Base-by-base conservation (phyloP, 2,113 vertebrate species). In the Menidia beryllina region DNA sequence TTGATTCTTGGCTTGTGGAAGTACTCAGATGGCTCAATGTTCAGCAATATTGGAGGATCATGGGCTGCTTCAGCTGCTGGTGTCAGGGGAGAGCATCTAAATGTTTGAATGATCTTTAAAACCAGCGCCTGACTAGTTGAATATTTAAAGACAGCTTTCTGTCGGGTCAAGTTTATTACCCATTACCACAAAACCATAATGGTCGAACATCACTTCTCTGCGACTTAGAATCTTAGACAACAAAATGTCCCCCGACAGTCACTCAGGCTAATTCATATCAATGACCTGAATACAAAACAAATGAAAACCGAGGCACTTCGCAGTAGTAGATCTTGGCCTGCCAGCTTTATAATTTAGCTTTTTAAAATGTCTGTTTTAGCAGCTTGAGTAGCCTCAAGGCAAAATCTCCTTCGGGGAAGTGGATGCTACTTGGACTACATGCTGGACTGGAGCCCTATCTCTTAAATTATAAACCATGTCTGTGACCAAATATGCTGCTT, bases 391-490 rank as follows among this genome's bases (percentile, higher is more conserved):
- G 54, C 81, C 76, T 52, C 2, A 2, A 57, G 78, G 81, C 57
- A 81, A 39, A 27, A 57, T 79, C 67, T 79, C 68, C 53, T 61
- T 69, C 19, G 49, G 55, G 36, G 61, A 49, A 54, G 69, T 24
- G 50, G 47, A 75, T 43, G 68, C 47, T 72, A 54, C 51, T 55
- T 26, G n/a, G 20, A 56, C 71, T 15, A 47, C 17, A 45, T 34
- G 30, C 69, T 11, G 19, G 53, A 69, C 25, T 11, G 11, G 19
- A 30, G 65, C 55, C 63, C 49, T 23, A 21, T 38, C 2, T 52
- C 30, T 79, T 82, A 23, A 77, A 82, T 86, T 79, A 78, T 78
- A 56, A 73, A 77, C 24, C 20, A 49, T 53, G 48, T 41, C 54
- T 41, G 14, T 54, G 65, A 62, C 10, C 14, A 66, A 73, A 79